Conservation (phyloP, 2,888 invertebrate species). For the Agrochola lychnidis region DNA sequence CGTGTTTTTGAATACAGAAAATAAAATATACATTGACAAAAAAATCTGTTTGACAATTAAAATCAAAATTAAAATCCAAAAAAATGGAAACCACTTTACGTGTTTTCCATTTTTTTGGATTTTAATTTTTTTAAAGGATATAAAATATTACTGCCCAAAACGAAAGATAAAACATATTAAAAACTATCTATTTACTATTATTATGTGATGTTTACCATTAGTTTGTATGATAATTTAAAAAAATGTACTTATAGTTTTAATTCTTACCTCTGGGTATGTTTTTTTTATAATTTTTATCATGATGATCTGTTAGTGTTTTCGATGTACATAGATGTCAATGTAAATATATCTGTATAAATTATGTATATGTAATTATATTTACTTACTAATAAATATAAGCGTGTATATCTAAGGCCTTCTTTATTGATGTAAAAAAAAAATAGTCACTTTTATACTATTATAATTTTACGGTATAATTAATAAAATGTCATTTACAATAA, state of each 20-base stretch:
- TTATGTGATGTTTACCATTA: constrained; percentile 86
- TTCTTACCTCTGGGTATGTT: constrained; percentile 63
- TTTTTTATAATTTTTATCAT: constrained; percentile 69
- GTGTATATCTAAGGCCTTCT: constrained; percentile 59
- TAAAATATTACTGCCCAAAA: constrained; percentile 35
- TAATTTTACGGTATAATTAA: constrained; percentile 58
- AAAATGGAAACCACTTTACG: no score
- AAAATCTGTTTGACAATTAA: no score
- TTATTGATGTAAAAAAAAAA: constrained; percentile 64
- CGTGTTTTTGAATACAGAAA: background rate
- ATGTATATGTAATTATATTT: constrained; percentile 67
- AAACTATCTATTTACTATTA: constrained; percentile 48
- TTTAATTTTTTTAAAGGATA: background rate
- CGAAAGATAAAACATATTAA: constrained; percentile 15
- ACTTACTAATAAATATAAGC: constrained; percentile 60
- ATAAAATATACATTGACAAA: background rate
- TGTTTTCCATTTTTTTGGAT: background rate
- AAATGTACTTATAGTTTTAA: constrained; percentile 64
- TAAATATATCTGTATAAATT: constrained; percentile 82
- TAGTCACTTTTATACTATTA: constrained; percentile 67
- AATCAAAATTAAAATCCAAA: no score
- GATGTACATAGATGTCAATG: constrained; percentile 77
- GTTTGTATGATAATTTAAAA: constrained; percentile 67
- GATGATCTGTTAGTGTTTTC: constrained; percentile 84
- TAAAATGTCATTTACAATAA: constrained; percentile 50